Percentiles rank a stretch among this genome's conserved stretches.
These are phyloP conservation scores for Porites divaricata DNA, from an alignment of 92 coral and sea anemone genomes.

Conservation along the genomic window DNA sequence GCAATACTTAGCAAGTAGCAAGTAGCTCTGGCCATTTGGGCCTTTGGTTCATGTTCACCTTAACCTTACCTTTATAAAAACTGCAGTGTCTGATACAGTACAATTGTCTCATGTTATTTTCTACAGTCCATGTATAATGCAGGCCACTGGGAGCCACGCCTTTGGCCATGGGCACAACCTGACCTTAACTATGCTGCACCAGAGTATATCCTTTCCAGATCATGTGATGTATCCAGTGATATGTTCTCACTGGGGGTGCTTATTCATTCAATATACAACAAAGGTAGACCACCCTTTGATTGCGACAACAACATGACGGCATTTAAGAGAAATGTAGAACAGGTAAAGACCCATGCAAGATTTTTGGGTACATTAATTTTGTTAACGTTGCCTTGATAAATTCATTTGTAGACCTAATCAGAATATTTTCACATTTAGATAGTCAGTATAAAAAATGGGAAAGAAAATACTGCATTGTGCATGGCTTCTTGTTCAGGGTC, in stretches of 20 bases:
- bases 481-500: slow-evolving; percentile 38
- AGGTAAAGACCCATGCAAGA: slow-evolving; percentile 44
- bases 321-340: slow-evolving; percentile 90
- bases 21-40: too few species aligned
- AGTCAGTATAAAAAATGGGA: too few species aligned
- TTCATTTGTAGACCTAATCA: too few species aligned
- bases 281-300: slow-evolving; percentile 83
- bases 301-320: slow-evolving; percentile 89
- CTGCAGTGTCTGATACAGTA: too few species aligned
- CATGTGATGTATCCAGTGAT: slow-evolving; percentile 91
- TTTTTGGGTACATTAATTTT: neutral
- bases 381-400: too few species aligned
- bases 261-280: slow-evolving; percentile 88
- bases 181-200: slow-evolving; percentile 94
- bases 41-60: too few species aligned
- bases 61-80: too few species aligned
- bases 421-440: too few species aligned
- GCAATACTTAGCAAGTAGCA: too few species aligned
- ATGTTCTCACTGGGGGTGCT: slow-evolving; percentile 94
- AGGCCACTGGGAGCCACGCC: slow-evolving; percentile 94
- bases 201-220: slow-evolving; percentile 90
- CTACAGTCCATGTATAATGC: slow-evolving; percentile 86
- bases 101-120: neutral
- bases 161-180: slow-evolving; percentile 91
- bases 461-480: too few species aligned